These are phyloP conservation scores for Panulirus ornatus DNA, from an alignment of 1,140 invertebrate species.

Conservation along the genomic window DNA sequence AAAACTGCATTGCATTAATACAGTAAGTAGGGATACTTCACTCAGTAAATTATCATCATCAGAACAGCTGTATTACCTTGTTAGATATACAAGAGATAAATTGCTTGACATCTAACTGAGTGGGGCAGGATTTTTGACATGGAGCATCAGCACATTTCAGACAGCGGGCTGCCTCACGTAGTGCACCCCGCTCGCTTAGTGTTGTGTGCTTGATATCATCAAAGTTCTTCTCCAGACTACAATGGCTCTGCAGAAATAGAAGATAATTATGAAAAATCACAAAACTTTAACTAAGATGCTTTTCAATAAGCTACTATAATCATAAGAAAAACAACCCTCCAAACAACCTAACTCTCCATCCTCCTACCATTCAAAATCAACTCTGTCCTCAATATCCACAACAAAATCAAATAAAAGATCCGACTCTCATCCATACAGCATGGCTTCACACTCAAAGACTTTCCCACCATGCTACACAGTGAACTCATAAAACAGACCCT, in stretches of 20 bases:
- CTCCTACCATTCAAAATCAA: too few relatives aligned
- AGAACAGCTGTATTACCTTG: conserved; percentile 82
- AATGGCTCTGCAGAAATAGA: conserved; percentile 49
- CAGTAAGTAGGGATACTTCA: too few relatives aligned
- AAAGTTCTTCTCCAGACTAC: conserved; percentile 87
- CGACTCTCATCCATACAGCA: too few relatives aligned
- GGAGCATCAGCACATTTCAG: conserved; percentile 99
- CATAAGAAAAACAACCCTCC: background rate
- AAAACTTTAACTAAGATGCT: background rate
- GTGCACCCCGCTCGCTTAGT: conserved; percentile 93
- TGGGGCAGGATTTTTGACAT: conserved; percentile 98
- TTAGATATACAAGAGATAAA: conserved; percentile 98
- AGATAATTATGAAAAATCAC: background rate
- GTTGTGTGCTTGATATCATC: conserved; percentile 99
- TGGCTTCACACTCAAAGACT: too few relatives aligned
- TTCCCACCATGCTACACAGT: too few relatives aligned
- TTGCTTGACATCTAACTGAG: conserved; percentile 96
- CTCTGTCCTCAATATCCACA: too few relatives aligned
- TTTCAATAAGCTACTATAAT: background rate
- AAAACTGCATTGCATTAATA: too few relatives aligned
- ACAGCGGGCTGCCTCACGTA: conserved; percentile 93
- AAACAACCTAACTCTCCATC: too few relatives aligned
- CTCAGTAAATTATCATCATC: too few relatives aligned
- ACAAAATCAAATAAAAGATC: too few relatives aligned
- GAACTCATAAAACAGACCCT: too few relatives aligned